Conservation (phyloP, 2,113 vertebrate species). For the Nothoprocta perdicaria region DNA sequence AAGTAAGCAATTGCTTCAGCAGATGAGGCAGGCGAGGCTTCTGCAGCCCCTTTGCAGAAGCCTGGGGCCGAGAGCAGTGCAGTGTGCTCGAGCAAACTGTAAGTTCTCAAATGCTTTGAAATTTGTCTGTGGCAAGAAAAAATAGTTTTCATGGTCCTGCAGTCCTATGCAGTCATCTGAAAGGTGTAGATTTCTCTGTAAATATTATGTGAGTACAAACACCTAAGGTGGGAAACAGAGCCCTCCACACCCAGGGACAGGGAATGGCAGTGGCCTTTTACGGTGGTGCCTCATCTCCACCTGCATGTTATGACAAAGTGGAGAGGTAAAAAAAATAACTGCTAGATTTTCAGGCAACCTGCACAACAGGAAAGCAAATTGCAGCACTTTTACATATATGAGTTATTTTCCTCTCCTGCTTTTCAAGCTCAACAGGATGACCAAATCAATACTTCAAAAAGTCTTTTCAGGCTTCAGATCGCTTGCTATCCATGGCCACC, state of each 20-base stretch:
- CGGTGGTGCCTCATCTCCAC: neutral
- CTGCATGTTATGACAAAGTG: neutral
- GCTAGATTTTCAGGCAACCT: neutral
- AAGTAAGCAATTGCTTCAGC: neutral
- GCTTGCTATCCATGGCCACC: neutral
- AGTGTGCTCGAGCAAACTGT: neutral
- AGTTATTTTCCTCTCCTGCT: neutral
- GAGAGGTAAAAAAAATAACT: neutral
- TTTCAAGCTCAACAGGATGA: neutral
- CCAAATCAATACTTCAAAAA: neutral
- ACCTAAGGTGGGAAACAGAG: neutral
- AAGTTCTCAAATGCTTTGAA: neutral
- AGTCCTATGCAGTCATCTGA: neutral
- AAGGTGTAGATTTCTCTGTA: neutral
- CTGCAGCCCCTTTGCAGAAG: neutral
- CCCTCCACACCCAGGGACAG: neutral
- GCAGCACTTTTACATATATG: neutral
- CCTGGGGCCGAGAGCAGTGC: neutral
- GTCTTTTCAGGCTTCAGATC: neutral
- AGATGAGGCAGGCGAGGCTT: neutral
- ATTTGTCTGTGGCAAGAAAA: neutral
- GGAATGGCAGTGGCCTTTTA: neutral
- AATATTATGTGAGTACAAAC: neutral
- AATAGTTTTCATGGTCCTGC: neutral
- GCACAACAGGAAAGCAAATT: neutral